Evolutionary conservation across 2,113 vertebrate genomes (phyloP), one percentile per base, ranked within the genome.

Genomic region (Ophiodon elongatus): DNA sequence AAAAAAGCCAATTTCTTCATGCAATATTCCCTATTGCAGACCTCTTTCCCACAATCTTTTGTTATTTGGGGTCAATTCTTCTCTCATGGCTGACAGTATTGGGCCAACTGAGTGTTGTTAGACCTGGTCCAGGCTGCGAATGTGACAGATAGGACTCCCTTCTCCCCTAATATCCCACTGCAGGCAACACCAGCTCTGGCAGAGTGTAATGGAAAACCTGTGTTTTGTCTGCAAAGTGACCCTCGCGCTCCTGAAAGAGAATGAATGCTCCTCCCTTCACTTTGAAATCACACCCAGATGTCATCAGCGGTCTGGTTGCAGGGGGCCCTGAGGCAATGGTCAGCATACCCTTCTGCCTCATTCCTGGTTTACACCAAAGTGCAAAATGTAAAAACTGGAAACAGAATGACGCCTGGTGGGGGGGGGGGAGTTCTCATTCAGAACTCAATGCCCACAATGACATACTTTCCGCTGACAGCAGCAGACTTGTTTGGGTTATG

Each of bases 151-250:
- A 82, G 29, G 50, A 71, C 85, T 81, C 81, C 84, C 33, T 5
- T 29, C 73, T 74, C 80, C 50, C 69, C 81, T 86, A 84, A 84
- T 91, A 76, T 78, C 54, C 73, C 83, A 79, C 88, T 70, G 19
- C 67, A 41, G 80, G 88, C 69, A 27, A 82, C 84, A 79, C 64
- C 47, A 52, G 50, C 80, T 85, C 59, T 2, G 21, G 7, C 31
- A 19, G 41, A 73, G 33, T 80, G 73, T 90, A 88, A 91, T 92
- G 88, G 86, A 92, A 91, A 89, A 89, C 59, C 69, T 84, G 83
- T 89, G 88, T 88, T 89, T 88, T 86, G 83, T 79, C 80, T 37
- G 35, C 66, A 80, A 67, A 79, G 69, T 78, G 82, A 72, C 82
- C 85, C 83, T 47, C 50, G 3, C 63, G 39, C 23, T 69, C 54